Conservation (phyloP, 2,888 invertebrate species). For the Drosophila bunnanda region DNA sequence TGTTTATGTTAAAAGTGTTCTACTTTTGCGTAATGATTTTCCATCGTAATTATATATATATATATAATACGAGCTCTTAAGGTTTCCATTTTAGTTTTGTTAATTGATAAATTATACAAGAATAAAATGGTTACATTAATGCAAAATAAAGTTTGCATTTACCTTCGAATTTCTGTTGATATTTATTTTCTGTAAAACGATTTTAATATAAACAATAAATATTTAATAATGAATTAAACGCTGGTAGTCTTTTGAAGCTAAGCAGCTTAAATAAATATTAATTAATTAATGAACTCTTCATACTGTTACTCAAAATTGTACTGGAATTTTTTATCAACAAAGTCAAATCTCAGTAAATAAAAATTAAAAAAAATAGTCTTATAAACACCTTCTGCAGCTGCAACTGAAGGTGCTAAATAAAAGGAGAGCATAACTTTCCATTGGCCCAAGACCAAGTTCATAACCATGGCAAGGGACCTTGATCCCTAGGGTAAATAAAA, state of each 20-base stretch:
- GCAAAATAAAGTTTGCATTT: not conserved
- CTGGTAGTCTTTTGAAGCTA: not conserved
- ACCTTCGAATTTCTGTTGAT: not conserved
- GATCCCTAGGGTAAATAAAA: conserved; percentile 38
- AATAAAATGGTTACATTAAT: not conserved
- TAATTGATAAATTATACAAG: not conserved
- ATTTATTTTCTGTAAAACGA: not conserved
- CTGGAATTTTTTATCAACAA: not conserved
- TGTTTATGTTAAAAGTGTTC: not conserved
- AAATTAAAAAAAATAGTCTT: not conserved
- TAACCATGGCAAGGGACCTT: conserved; percentile 21
- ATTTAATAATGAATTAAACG: not conserved
- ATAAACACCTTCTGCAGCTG: not conserved
- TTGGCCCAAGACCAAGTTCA: conserved; percentile 24
- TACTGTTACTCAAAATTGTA: not conserved
- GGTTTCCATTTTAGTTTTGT: not conserved
- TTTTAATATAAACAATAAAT: not conserved
- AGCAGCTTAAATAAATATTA: not conserved
- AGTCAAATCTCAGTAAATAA: not conserved
- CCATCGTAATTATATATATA: too few species aligned
- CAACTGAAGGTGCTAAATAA: not conserved
- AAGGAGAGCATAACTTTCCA: conserved; percentile 13
- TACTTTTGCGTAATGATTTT: too few species aligned
- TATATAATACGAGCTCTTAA: not conserved
- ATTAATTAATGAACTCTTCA: not conserved